Evolutionary conservation across 2,113 vertebrate genomes (phyloP), one percentile per base, ranked within the genome.

Genomic region (Zosterops japonicus): DNA sequence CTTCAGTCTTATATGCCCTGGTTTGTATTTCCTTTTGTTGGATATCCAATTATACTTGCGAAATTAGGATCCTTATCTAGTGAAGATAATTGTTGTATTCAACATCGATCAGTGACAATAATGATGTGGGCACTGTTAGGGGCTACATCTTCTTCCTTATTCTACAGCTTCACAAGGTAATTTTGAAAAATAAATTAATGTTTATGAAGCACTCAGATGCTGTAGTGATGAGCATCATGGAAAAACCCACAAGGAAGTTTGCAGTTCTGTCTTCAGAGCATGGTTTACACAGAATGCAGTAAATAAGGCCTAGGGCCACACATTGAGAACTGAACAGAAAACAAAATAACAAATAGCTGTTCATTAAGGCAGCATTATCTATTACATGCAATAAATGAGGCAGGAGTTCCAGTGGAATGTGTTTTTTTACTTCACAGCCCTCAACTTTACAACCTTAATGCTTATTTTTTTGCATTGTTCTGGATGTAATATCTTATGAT

Each of bases 41-140:
- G 29, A 55, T 85, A 82, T 93, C 91, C 95, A 95, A 96, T 94
- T 95, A 95, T 95, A 74, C 74, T 70, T 91, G 61, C 2, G 77
- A 94, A 95, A 95, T 93, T 93, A 93, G 93, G 91, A 95, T 95
- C 75, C 87, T 97, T 96, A 95, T 96, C 94, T 96, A 59, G 87
- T 72, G 93, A 90, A 93, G 82, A 84, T 97, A 95, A 97, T 96
- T 95, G 84, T 90, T 93, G 75, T 57, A 85, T 87, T 94, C 81
- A 85, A 0, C 89, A 96, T 89, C 19, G 63, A 95, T 95, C 89
- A 85, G 81, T 80, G 82, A 72, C 92, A 94, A 65, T 92, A 94
- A 89, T 69, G 67, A 83, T 67, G 91, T 87, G 63, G 59, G 11
- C 29, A 35, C 63, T 57, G 46, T 91, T 93, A 90, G 33, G 28